A percentile compares a stretch with the other conserved stretches of the same genome.
Evolutionary conservation across 2,797 vertebrate species (phyloP).

Genomic region (Falco rusticolus): DNA sequence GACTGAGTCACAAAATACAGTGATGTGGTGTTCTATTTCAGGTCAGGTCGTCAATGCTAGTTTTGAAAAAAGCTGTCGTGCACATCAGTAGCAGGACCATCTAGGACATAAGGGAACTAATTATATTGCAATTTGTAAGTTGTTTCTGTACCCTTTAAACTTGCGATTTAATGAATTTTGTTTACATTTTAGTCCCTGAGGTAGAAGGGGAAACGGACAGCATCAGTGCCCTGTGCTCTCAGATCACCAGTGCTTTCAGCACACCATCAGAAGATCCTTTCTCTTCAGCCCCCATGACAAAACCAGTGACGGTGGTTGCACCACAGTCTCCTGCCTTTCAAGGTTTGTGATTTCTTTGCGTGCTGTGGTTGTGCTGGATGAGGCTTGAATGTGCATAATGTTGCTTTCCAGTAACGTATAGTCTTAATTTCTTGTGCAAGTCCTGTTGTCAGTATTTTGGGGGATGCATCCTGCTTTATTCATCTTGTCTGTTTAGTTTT

Average conservation of each 20-base stretch:
- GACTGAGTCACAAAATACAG: neutral
- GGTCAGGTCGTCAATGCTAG: neutral
- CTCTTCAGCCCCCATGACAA: constrained; percentile 94
- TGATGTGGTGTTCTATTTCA: neutral
- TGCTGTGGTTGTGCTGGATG: neutral
- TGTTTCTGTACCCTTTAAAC: constrained; percentile 25
- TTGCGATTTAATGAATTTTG: constrained; percentile 14
- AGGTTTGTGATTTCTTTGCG: constrained; percentile 80
- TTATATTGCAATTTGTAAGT: neutral
- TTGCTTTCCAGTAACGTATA: constrained; percentile 15
- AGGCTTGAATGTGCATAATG: neutral
- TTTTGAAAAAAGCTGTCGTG: neutral
- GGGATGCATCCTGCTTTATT: constrained; percentile 30
- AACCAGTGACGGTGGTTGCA: constrained; percentile 83
- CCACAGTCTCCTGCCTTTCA: constrained; percentile 92
- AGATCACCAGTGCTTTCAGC: constrained; percentile 95
- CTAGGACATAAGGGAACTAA: neutral
- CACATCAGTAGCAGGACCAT: neutral
- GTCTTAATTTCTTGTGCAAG: constrained; percentile 27
- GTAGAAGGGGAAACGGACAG: constrained; percentile 93
- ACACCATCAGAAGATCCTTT: constrained; percentile 92
- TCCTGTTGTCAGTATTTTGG: constrained; percentile 14
- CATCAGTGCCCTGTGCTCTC: constrained; percentile 95
- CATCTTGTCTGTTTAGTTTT: constrained; percentile 32
- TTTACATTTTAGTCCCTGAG: constrained; percentile 86